These are phyloP conservation scores for Nomada hirtipes DNA, from an alignment of 2,888 invertebrate genomes.

Conservation along the genomic window DNA sequence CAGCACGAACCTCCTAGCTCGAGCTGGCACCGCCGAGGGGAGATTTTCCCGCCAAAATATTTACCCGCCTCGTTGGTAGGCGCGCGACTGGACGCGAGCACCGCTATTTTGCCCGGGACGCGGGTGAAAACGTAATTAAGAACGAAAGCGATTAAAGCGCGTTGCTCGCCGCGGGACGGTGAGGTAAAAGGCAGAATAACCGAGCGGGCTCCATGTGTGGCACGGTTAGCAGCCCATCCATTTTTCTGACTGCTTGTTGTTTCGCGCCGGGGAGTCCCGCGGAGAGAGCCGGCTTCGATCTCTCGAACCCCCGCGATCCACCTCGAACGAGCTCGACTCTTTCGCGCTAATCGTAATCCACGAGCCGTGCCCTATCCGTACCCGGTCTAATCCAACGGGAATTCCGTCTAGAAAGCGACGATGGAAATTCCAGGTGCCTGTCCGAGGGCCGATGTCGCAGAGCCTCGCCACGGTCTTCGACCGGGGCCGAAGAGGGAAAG, in stretches of 20 bases:
- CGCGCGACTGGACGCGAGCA: not conserved
- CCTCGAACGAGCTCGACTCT: not conserved
- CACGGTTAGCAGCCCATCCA: slow-evolving; percentile 84
- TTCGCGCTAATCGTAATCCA: slow-evolving; percentile 39
- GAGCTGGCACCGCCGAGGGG: too few species aligned
- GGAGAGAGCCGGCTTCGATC: slow-evolving; percentile 71
- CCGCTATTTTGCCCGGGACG: slow-evolving; percentile 51
- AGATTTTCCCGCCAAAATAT: too few species aligned
- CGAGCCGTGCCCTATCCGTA: not conserved
- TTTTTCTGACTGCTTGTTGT: slow-evolving; percentile 84
- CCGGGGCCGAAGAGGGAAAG: slow-evolving; percentile 10
- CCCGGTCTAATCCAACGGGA: not conserved
- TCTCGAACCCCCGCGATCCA: slow-evolving; percentile 46
- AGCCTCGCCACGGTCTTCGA: not conserved
- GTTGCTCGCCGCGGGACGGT: slow-evolving; percentile 66
- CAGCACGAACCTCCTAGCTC: slow-evolving; percentile 26
- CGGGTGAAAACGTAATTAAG: slow-evolving; percentile 76
- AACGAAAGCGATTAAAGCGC: slow-evolving; percentile 70
- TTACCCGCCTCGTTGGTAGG: not conserved
- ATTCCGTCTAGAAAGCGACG: not conserved
- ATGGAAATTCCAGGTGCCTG: slow-evolving; percentile 45
- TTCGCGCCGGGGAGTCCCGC: slow-evolving; percentile 81
- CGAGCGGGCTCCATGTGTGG: slow-evolving; percentile 82
- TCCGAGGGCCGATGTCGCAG: slow-evolving; percentile 41
- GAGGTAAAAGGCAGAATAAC: slow-evolving; percentile 76